These are phyloP conservation scores for Prionailurus viverrinus DNA, from an alignment of 2,113 vertebrate species.

Conservation along the genomic window DNA sequence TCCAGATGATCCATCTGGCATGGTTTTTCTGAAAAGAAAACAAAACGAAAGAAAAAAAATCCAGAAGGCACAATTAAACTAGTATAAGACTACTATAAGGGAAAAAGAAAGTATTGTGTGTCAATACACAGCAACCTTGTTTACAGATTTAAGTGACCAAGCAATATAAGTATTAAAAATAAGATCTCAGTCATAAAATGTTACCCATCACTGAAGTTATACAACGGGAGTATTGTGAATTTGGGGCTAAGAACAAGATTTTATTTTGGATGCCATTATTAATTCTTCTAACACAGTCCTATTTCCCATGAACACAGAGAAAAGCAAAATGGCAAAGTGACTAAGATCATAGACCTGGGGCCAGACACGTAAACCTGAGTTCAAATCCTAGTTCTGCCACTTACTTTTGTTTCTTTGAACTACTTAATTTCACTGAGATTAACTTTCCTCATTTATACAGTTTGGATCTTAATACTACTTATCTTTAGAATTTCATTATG, in stretches of 20 bases:
- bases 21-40: constrained; percentile 88
- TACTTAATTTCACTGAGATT: not conserved
- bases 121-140: constrained; percentile 34
- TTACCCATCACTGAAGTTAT: not conserved
- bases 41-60: not conserved
- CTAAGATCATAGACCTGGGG: not conserved
- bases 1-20: constrained; percentile 90
- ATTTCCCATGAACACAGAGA: not conserved
- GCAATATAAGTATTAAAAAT: constrained; percentile 46
- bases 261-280: not conserved
- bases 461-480: not conserved
- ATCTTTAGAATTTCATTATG: not conserved
- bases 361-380: not conserved
- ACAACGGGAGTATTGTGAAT: not conserved
- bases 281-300: constrained; percentile 2
- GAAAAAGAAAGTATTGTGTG: constrained; percentile 1
- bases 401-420: constrained; percentile 42
- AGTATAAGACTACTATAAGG: constrained; percentile 10
- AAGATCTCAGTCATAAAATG: constrained; percentile 47
- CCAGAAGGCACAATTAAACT: constrained; percentile 40
- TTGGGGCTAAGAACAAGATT: not conserved
- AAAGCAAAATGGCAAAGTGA: not conserved
- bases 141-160: constrained; percentile 38
- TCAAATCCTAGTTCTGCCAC: not conserved
- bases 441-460: not conserved